These are phyloP conservation scores for Beroe forskalii DNA, from an alignment of 37 sponge, comb jelly and placozoan genomes.

Conservation along the genomic window DNA sequence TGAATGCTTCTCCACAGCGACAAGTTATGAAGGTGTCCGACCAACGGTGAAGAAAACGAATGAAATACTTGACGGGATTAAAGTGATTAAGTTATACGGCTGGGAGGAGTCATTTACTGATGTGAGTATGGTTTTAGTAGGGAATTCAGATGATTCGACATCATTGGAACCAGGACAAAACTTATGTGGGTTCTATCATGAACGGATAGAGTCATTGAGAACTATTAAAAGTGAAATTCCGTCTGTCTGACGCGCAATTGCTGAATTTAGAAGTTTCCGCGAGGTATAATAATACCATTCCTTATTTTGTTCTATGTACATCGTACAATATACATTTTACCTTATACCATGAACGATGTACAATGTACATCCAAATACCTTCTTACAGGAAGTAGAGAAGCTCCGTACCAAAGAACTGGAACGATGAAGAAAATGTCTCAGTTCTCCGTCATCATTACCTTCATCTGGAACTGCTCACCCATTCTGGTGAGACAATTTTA, in stretches of 20 bases:
- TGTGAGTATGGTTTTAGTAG: conserved; percentile 65
- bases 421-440: conserved; percentile 70
- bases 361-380: too few species aligned
- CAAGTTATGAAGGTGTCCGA: conserved; percentile 78
- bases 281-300: too few species aligned
- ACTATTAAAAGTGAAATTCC: too few species aligned
- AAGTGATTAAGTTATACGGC: conserved; percentile 97
- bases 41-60: conserved; percentile 76
- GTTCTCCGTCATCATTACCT: conserved; percentile 72
- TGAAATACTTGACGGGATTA: conserved; percentile 90
- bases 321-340: too few species aligned
- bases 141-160: too few species aligned
- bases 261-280: too few species aligned
- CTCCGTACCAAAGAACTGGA: conserved; percentile 80
- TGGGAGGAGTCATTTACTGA: conserved; percentile 82
- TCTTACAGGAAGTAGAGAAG: conserved; percentile 70
- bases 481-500: conserved; percentile 83
- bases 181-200: too few species aligned
- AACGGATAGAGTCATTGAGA: too few species aligned
- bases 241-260: too few species aligned
- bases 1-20: conserved; percentile 73
- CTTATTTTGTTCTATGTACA: too few species aligned
- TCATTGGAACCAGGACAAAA: too few species aligned
- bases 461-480: conserved; percentile 89
- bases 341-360: too few species aligned